A percentile compares a stretch with the other conserved stretches of the same genome.
phyloP scores from a whole-genome alignment of 2,797 vertebrate genomes.

The Alosa sapidissima region DNA sequence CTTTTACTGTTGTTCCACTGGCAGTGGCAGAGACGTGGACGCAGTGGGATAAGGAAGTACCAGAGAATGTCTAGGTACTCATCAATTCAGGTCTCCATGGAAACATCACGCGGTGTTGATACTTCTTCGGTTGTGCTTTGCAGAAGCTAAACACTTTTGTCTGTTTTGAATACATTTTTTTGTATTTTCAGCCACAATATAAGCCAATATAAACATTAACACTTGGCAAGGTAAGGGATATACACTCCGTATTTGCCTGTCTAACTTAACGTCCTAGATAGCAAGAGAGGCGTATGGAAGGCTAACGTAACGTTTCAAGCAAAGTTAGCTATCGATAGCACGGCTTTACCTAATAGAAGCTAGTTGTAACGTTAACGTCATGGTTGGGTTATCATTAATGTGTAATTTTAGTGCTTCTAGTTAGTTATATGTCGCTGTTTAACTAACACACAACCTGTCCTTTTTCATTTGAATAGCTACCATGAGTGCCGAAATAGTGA shows the following conservation, averaged over 20 bases:
- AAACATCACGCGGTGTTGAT: background rate
- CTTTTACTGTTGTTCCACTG: background rate
- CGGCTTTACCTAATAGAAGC: no score
- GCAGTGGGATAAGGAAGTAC: background rate
- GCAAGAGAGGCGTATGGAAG: background rate
- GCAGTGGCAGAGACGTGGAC: no score
- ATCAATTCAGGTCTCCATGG: background rate
- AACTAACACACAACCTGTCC: background rate
- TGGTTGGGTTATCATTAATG: no score
- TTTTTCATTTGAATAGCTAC: background rate
- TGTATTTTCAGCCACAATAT: background rate
- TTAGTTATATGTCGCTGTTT: no score
- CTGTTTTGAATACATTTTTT: background rate
- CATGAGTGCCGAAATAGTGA: constrained; percentile 58
- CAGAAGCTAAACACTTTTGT: background rate
- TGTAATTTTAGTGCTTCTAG: no score
- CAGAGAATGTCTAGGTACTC: no score
- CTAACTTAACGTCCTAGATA: background rate
- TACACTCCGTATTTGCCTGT: background rate
- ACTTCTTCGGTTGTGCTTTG: background rate
- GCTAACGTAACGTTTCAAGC: no score
- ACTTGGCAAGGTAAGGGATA: background rate
- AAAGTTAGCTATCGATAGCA: no score
- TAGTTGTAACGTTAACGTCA: no score
- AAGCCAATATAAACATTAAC: background rate